Evolutionary conservation across 2,888 invertebrate species (phyloP), one percentile per base, ranked within the genome.

Genomic region (Resseliella maxima): DNA sequence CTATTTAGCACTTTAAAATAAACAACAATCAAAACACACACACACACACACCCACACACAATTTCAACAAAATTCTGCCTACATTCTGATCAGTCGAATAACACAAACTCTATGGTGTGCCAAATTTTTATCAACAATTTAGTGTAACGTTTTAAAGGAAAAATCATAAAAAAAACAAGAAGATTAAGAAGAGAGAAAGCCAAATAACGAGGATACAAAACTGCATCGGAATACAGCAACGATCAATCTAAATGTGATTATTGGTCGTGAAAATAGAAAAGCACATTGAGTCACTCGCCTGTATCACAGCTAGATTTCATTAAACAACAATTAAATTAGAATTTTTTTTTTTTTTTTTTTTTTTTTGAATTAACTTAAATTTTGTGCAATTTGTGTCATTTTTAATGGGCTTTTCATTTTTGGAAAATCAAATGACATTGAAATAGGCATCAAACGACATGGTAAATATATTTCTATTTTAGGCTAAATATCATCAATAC

Each of bases 191-290:
- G 2, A 59, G 10, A 24, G 41, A 41, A 12, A 41, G 41, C 5
- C 6, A 41, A 12, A 41, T 5, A 41, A 12, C 5, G 41, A 41
- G 41, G 12, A n/a, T n/a, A n/a, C n/a, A n/a, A 72, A 10, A 35
- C 12, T 31, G 2, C 15, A 31, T 1, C 72, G 31, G 41, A 41
- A 72, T 1, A 35, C 12, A 72, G 2, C 15, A 31, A 15, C 72
- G 31, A 72, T 72, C 72, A 35, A 18, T 72, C 72, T n/a, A 59
- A 59, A 59, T 59, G 72, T 72, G 72, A 31, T 72, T 31, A 31
- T 31, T 31, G 72, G 72, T 72, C 72, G 72, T 72, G 72, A 31
- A 15, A 15, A 72, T 5, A 72, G 0, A 21, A 15, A 72, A 31
- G 2, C 72, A 31, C 15, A 31, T 72, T 72, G 72, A 72, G 72